phyloP scores from a whole-genome alignment of 1,140 invertebrate species.

The Stegodyphus mimosarum region DNA sequence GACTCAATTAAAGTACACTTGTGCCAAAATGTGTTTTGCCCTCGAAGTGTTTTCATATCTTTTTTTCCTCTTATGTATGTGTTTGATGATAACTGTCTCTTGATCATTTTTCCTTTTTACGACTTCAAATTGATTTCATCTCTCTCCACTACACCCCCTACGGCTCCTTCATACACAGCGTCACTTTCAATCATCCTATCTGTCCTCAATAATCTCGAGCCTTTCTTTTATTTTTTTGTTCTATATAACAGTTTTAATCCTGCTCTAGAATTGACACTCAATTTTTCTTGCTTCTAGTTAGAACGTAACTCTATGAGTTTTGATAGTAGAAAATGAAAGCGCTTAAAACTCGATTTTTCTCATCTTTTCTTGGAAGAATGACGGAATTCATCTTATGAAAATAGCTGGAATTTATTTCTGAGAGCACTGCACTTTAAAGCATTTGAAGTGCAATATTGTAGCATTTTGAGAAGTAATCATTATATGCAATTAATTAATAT shows the following conservation, averaged over 20 bases:
- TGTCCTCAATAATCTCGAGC: constrained; percentile 14
- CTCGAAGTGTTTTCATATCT: constrained; percentile 5
- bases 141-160: constrained; percentile 4
- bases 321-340: too few species aligned
- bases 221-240: background rate
- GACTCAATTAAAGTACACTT: constrained; percentile 25
- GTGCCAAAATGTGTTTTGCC: background rate
- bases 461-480: too few species aligned
- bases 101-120: constrained; percentile 27
- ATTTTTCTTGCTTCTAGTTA: background rate
- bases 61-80: background rate
- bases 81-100: background rate
- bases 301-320: too few species aligned
- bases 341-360: too few species aligned
- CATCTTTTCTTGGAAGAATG: too few species aligned
- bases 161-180: constrained; percentile 2
- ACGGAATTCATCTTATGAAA: too few species aligned
- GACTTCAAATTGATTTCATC: constrained; percentile 23
- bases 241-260: background rate
- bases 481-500: too few species aligned
- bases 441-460: too few species aligned
- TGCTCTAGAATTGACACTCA: background rate
- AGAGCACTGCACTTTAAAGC: too few species aligned
- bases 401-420: too few species aligned
- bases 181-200: constrained; percentile 31